A percentile compares a stretch with the other conserved stretches of the same genome.
phyloP scores from a whole-genome alignment of 2,797 vertebrate species.

The Vipera latastei region DNA sequence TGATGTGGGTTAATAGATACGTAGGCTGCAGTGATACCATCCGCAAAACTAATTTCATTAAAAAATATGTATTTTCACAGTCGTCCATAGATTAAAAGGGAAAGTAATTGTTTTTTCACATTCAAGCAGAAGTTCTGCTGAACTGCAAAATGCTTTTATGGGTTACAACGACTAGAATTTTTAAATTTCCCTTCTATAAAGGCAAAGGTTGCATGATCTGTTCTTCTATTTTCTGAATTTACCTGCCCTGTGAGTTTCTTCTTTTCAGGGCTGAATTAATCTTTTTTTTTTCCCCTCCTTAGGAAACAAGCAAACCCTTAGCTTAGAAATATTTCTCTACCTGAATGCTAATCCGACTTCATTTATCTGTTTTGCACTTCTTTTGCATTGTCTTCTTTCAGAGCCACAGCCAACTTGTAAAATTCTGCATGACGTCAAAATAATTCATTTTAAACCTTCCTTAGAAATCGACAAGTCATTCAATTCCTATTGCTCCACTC shows the following conservation, averaged over 20 bases:
- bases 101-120: background rate
- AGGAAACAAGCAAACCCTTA: background rate
- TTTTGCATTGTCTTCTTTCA: background rate
- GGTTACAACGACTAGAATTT: background rate
- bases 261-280: background rate
- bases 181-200: background rate
- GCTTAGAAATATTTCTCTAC: background rate
- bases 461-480: background rate
- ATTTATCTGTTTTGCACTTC: background rate
- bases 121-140: background rate
- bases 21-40: background rate
- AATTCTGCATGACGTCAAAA: background rate
- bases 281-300: background rate
- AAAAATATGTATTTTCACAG: background rate
- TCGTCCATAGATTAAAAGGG: background rate
- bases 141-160: background rate
- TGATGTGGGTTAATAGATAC: background rate
- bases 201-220: background rate
- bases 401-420: background rate
- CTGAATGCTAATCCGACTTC: background rate
- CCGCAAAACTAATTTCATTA: background rate
- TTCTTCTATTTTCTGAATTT: background rate
- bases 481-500: background rate
- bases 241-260: background rate
- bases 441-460: background rate